Evolutionary conservation across 2,113 vertebrate species (phyloP), one percentile per base, ranked within the genome.

Genomic region (Talpa occidentalis): DNA sequence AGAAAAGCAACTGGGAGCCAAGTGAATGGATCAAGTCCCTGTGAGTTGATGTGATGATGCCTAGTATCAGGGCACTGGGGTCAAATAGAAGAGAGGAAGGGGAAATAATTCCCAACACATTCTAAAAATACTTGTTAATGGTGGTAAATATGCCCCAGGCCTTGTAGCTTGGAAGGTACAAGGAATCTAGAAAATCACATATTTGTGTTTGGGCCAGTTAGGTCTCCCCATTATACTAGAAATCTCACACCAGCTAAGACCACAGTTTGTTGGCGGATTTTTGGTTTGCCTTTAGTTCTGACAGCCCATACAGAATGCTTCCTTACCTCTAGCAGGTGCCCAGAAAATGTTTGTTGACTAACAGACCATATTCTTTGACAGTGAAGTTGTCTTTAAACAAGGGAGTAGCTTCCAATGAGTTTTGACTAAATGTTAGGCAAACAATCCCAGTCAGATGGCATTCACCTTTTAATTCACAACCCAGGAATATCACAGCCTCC

Each of bases 401-500:
- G 37, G 52, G 54, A 88, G 21, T 64, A 42, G 14, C 49, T 82
- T 93, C 40, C 69, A 82, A 52, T 88, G 69, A 82, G 42, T 64
- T 94, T 77, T 88, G 60, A 86, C 70, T 74, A 86, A 67, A 30
- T 90, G 22, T 79, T 62, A 56, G 59, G 42, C 40, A 87, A 90
- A 87, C 15, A 40, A 37, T 67, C 32, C 42, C 17, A 28, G 66
- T 79, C 62, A 73, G n/a, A 74, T 21, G 59, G 2, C 47, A 94
- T 56, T 89, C 77, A 42, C 77, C 37, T 78, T 95, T 82, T 85
- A 74, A 77, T 88, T 78, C 44, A 76, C 42, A n/a, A 44, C 26
- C 32, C 19, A 54, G 42, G 24, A 42, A 59, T 66, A n/a, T 21
- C 15, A 62, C 30, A 72, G 59, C 24, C 37, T 91, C 59, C 88